A percentile compares a stretch with the other conserved stretches of the same genome.
Evolutionary conservation across 2,888 invertebrate genomes (phyloP).

Genomic region (Idaea straminata): DNA sequence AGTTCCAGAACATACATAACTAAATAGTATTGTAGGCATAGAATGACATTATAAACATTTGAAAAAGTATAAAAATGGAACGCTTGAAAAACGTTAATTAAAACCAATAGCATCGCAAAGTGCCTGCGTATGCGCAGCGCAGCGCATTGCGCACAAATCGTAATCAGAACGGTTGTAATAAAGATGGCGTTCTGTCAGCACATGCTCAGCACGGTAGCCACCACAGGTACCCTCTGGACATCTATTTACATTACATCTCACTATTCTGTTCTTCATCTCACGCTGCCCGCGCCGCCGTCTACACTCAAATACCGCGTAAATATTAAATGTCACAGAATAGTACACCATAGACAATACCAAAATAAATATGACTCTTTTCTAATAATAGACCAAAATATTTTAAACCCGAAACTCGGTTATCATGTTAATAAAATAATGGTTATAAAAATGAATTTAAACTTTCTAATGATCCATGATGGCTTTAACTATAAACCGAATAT

Average conservation of each 20-base stretch:
- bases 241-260: slow-evolving; percentile 19
- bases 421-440: too few relatives aligned
- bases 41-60: neutral
- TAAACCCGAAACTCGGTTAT: too few relatives aligned
- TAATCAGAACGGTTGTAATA: slow-evolving; percentile 1
- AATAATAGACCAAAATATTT: too few relatives aligned
- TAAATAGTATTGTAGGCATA: too few relatives aligned
- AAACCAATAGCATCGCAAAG: neutral
- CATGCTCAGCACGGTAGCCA: neutral
- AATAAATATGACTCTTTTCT: too few relatives aligned
- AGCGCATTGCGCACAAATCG: neutral
- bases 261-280: neutral
- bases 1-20: too few relatives aligned
- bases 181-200: neutral
- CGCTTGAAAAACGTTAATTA: neutral
- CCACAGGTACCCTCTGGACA: slow-evolving; percentile 12
- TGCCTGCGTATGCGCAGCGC: neutral
- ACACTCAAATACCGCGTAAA: neutral
- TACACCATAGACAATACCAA: too few relatives aligned
- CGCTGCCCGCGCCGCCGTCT: neutral
- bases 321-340: neutral
- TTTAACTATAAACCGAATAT: neutral
- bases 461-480: neutral
- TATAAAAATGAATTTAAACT: neutral
- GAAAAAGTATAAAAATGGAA: neutral